Percentiles rank a stretch among this genome's conserved stretches.
These are phyloP conservation scores for Muscicapa comitata DNA, from an alignment of 2,797 vertebrate species.

Conservation along the genomic window DNA sequence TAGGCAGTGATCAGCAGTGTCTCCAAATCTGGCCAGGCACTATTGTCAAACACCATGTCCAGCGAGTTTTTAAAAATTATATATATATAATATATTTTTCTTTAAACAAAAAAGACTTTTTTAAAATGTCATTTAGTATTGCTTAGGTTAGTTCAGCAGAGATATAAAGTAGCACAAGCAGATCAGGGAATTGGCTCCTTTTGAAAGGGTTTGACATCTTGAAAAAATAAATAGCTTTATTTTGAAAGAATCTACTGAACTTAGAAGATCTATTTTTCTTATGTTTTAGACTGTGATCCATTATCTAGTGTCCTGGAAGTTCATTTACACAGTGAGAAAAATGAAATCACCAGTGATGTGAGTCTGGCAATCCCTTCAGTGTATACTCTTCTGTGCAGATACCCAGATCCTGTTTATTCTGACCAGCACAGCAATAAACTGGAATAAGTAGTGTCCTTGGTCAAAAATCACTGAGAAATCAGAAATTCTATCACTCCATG, in stretches of 20 bases:
- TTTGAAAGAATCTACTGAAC: neutral
- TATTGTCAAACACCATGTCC: accelerated
- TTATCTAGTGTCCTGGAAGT: neutral
- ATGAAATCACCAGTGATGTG: neutral
- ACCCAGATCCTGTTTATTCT: neutral
- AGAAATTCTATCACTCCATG: neutral
- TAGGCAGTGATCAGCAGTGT: neutral
- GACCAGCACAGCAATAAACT: neutral
- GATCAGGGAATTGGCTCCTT: neutral
- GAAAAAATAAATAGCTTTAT: neutral
- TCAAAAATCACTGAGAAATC: conserved; percentile 13
- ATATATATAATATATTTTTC: neutral
- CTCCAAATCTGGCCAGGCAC: neutral
- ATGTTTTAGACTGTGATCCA: neutral
- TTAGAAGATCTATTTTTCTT: neutral
- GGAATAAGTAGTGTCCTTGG: neutral
- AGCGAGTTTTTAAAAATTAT: too few species aligned
- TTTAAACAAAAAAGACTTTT: neutral
- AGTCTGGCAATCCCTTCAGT: neutral
- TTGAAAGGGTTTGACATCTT: neutral
- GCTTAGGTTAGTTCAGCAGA: neutral
- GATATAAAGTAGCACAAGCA: neutral
- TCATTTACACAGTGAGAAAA: neutral
- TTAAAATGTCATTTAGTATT: neutral
- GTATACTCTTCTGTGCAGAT: neutral